Evolutionary conservation across 2,113 vertebrate genomes (phyloP), one percentile per base, ranked within the genome.

Genomic region (Bujurquina vittata): DNA sequence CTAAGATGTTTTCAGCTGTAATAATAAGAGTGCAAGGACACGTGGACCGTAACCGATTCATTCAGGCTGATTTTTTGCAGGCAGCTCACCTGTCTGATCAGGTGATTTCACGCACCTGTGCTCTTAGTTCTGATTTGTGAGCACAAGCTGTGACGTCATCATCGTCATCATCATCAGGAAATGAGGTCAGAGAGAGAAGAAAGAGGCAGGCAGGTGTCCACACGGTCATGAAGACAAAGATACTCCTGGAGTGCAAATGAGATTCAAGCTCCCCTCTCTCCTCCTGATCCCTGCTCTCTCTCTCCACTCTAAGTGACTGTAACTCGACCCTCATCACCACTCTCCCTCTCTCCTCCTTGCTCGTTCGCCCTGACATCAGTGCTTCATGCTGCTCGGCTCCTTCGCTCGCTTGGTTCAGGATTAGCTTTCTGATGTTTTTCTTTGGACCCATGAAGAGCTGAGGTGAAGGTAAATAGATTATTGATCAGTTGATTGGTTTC

Each of bases 361-460:
- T 40, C 4, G 0, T 60, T 82, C 11, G 2, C 3, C 46, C 73
- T 65, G 79, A 73, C 76, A 59, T 79, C 87, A 69, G 61, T 49
- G 74, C 58, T 59, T 81, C 49, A 60, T 46, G 43, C 14, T 79
- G 26, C 46, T 11, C 37, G 7, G 1, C 29, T 58, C 3, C 10
- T 29, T 46, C 11, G 20, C 20, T 49, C 3, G 22, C 9, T 22
- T 2, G 1, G 7, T 61, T 33, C 10, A 52, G 17, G 23, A 20
- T 49, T 20, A 37, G 10, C 2, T 15, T 10, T 57, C 17, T 29
- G 23, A 55, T 3, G 14, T 52, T 35, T 80, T 49, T 0, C 15
- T 46, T 33, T 52, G 40, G 35, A 83, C 65, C 26, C 12, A 91
- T 91, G 84, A 89, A 73, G 20, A 26, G 73, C 49, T 84, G 58